phyloP scores from a whole-genome alignment of 2,888 invertebrate genomes.

The Ferrisia virgata region DNA sequence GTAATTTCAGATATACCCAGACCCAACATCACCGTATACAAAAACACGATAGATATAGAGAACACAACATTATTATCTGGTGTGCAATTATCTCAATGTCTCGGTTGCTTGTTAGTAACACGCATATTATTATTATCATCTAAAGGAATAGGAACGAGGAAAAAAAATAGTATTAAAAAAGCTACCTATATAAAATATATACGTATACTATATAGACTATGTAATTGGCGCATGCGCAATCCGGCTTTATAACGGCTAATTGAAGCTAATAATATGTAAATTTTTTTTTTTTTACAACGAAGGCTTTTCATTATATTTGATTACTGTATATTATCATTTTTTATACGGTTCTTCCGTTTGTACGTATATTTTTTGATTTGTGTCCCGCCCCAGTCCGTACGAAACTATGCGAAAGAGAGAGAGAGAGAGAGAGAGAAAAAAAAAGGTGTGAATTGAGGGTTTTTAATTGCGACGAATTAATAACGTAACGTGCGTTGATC shows the following conservation, averaged over 20 bases:
- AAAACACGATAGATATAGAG: too few species aligned
- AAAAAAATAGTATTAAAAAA: not conserved
- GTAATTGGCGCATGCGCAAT: not conserved
- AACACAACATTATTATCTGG: not conserved
- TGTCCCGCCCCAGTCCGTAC: not conserved
- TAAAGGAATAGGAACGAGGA: not conserved
- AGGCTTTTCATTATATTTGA: conserved; percentile 6
- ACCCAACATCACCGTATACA: too few species aligned
- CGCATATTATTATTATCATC: not conserved
- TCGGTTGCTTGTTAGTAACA: not conserved
- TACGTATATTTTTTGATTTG: not conserved
- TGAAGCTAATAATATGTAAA: conserved; percentile 1
- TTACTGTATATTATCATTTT: not conserved
- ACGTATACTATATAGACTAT: not conserved
- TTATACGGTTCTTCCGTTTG: not conserved
- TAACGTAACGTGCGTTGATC: conserved; percentile 19
- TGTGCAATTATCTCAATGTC: not conserved
- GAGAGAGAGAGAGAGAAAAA: not conserved
- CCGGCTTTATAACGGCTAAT: not conserved
- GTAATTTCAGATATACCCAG: not conserved
- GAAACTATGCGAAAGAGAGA: not conserved
- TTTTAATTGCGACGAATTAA: conserved; percentile 22
- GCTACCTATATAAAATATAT: not conserved
- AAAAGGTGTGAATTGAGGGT: not conserved
- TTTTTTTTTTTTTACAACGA: not conserved